These are phyloP conservation scores for Trissonchulus latispiculum DNA, from an alignment of 2,888 invertebrate genomes.

Conservation along the genomic window DNA sequence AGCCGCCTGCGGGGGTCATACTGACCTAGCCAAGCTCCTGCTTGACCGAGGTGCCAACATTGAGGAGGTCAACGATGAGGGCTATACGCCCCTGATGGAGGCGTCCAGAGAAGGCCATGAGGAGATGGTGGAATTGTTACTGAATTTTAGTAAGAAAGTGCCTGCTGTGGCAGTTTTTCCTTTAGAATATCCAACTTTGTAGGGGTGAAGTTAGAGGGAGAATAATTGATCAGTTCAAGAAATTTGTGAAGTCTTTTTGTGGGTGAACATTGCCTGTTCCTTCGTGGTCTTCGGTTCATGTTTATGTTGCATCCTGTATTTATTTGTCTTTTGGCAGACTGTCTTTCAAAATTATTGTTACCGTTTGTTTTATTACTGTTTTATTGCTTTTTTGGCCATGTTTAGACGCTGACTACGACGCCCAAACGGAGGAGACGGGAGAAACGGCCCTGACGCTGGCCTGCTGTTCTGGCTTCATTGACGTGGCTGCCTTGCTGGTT, in stretches of 20 bases:
- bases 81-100: slow-evolving; percentile 98
- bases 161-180: too few species aligned
- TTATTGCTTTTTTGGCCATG: too few species aligned
- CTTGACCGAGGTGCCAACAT: slow-evolving; percentile 95
- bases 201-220: too few species aligned
- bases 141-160: slow-evolving; percentile 50
- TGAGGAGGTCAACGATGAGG: slow-evolving; percentile 83
- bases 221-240: too few species aligned
- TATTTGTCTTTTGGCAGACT: too few species aligned
- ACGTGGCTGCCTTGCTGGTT: slow-evolving; percentile 86
- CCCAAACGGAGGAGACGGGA: slow-evolving; percentile 96
- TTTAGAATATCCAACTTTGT: slow-evolving; percentile 8
- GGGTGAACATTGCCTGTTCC: too few species aligned
- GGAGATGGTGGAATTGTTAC: slow-evolving; percentile 86
- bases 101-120: slow-evolving; percentile 96
- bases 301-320: too few species aligned
- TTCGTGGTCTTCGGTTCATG: too few species aligned
- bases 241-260: too few species aligned
- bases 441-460: slow-evolving; percentile 88
- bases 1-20: slow-evolving; percentile 97
- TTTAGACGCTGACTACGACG: slow-evolving; percentile 74
- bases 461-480: slow-evolving; percentile 74
- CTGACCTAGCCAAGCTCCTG: slow-evolving; percentile 84
- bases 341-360: too few species aligned
- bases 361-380: too few species aligned